A percentile compares a stretch with the other conserved stretches of the same genome.
These are phyloP conservation scores for Tetranychus truncatus DNA, from an alignment of 2,888 invertebrate genomes.

Conservation along the genomic window DNA sequence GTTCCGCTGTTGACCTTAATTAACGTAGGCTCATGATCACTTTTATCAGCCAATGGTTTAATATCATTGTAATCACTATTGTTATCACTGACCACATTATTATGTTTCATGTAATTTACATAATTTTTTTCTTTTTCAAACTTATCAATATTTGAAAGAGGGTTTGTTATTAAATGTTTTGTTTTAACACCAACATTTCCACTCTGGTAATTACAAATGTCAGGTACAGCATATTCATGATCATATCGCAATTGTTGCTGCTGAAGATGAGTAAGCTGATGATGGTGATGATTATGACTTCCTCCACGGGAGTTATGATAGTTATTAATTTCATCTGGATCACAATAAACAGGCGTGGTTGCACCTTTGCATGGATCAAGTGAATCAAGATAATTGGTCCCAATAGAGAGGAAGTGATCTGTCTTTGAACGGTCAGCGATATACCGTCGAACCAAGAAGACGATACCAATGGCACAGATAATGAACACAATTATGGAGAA, in stretches of 20 bases:
- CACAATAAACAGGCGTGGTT: constrained; percentile 20
- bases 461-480: not conserved
- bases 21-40: not conserved
- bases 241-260: constrained; percentile 5
- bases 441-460: not conserved
- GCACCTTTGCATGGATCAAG: not conserved
- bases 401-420: constrained; percentile 8
- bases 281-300: not conserved
- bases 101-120: not conserved
- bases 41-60: not conserved
- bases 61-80: constrained; percentile 1
- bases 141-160: constrained; percentile 2
- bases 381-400: constrained; percentile 4
- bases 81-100: not conserved
- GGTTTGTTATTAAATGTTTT: constrained; percentile 12
- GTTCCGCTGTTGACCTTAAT: constrained; percentile 2
- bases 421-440: not conserved
- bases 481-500: not conserved
- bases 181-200: not conserved
- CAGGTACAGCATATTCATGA: constrained; percentile 22
- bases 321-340: constrained; percentile 18
- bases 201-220: constrained; percentile 16
- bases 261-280: not conserved
- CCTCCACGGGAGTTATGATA: not conserved
- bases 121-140: not conserved